Percentiles rank a stretch among this genome's conserved stretches.
Conservation (phyloP, 2,888 invertebrate genomes). For the Drosophila hamatofila region DNA sequence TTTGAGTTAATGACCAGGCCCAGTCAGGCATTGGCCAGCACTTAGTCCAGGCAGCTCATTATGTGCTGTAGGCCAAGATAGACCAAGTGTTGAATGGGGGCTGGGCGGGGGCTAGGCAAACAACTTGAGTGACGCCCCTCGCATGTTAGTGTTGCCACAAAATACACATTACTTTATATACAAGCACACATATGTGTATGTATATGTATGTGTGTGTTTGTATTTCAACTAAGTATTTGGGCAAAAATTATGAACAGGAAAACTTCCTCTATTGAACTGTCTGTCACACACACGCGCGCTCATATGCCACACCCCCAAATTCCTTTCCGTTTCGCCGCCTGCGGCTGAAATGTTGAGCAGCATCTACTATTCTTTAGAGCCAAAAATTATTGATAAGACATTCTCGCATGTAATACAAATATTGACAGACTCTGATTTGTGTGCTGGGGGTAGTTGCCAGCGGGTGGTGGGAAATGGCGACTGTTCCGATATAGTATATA, state of each 20-base stretch:
- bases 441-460: background rate
- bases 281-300: constrained; percentile 66
- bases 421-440: constrained; percentile 74
- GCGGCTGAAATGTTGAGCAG: constrained; percentile 38
- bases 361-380: constrained; percentile 52
- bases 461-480: constrained; percentile 29
- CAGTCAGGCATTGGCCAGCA: constrained; percentile 20
- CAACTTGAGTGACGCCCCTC: constrained; percentile 54
- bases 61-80: constrained; percentile 34
- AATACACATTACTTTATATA: constrained; percentile 13
- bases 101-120: constrained; percentile 35
- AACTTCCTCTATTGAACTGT: constrained; percentile 59
- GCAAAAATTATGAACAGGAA: constrained; percentile 53
- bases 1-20: constrained; percentile 42
- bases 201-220: background rate
- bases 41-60: constrained; percentile 54
- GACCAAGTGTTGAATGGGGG: constrained; percentile 48
- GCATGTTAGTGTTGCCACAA: constrained; percentile 16
- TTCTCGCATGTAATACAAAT: constrained; percentile 72
- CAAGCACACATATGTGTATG: background rate
- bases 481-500: constrained; percentile 8
- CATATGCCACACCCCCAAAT: constrained; percentile 36
- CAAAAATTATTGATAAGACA: constrained; percentile 78
- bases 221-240: constrained; percentile 17
- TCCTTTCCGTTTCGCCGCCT: constrained; percentile 34